phyloP scores from a whole-genome alignment of 2,888 invertebrate species.

The Dicyrtomina minuta region DNA sequence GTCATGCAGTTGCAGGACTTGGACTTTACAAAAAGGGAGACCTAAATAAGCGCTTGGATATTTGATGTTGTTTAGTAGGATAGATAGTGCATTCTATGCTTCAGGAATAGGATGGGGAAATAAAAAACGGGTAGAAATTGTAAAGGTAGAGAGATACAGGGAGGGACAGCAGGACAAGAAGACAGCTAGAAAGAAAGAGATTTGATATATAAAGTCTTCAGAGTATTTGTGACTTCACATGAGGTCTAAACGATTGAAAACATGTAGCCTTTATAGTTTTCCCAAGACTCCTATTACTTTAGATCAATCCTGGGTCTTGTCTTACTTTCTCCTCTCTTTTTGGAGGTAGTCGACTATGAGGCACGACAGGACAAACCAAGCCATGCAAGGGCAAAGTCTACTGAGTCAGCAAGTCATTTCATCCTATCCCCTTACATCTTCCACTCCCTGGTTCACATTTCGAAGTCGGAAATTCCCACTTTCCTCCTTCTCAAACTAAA shows the following conservation, averaged over 20 bases:
- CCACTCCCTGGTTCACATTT: no score
- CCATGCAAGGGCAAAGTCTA: no score
- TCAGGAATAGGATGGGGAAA: not conserved
- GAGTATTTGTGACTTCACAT: constrained; percentile 10
- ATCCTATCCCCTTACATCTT: no score
- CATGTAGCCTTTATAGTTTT: constrained; percentile 21
- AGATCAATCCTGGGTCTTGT: not conserved
- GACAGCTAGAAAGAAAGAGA: constrained; percentile 16
- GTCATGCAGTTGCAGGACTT: no score
- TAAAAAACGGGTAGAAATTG: not conserved
- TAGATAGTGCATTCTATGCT: not conserved
- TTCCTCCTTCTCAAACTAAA: not conserved
- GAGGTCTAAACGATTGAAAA: constrained; percentile 24
- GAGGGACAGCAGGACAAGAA: not conserved
- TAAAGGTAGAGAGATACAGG: not conserved
- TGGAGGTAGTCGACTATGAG: no score
- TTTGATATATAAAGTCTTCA: constrained; percentile 8
- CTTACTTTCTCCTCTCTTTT: not conserved
- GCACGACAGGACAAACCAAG: no score
- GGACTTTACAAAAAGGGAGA: no score
- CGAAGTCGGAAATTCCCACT: not conserved
- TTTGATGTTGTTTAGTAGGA: no score
- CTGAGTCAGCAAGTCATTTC: no score
- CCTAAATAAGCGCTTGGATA: no score
- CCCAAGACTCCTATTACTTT: constrained; percentile 22